phyloP scores from a whole-genome alignment of 2,888 invertebrate species.

The Andrena hattorfiana region DNA sequence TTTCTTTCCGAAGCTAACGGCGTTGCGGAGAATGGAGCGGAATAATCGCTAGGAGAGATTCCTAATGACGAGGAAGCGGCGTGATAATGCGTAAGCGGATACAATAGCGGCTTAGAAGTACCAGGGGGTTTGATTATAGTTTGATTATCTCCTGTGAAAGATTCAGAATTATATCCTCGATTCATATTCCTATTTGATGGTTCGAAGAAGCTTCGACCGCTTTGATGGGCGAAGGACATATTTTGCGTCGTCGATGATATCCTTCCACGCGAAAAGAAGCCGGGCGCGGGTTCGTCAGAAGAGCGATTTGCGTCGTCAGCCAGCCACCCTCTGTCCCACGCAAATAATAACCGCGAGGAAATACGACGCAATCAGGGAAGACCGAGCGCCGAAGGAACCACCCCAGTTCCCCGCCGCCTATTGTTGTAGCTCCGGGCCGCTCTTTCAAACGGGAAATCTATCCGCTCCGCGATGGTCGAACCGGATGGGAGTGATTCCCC shows the following conservation, averaged over 20 bases:
- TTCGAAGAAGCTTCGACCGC: background rate
- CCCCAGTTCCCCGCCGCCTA: slow-evolving; percentile 47
- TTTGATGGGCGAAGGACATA: background rate
- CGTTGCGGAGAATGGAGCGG: slow-evolving; percentile 34
- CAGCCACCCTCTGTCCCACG: background rate
- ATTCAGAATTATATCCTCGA: background rate
- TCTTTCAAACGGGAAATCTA: slow-evolving; percentile 63
- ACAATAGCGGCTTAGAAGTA: slow-evolving; percentile 11
- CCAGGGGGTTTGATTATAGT: background rate
- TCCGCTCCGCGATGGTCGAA: slow-evolving; percentile 63
- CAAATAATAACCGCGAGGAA: slow-evolving; percentile 58
- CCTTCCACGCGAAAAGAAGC: background rate
- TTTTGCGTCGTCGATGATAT: background rate
- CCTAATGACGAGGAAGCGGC: slow-evolving; percentile 7
- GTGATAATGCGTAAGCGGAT: slow-evolving; percentile 44
- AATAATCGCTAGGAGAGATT: slow-evolving; percentile 39
- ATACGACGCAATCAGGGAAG: slow-evolving; percentile 30
- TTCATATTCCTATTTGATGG: background rate
- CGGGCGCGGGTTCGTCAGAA: background rate
- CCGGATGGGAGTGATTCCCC: slow-evolving; percentile 60
- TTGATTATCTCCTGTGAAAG: background rate
- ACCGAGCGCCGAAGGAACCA: slow-evolving; percentile 49
- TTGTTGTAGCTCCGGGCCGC: slow-evolving; percentile 48
- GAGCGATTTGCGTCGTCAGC: slow-evolving; percentile 20
- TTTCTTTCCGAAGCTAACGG: slow-evolving; percentile 36